Conservation (phyloP, 2,888 invertebrate genomes). For the Nowickia ferox region DNA sequence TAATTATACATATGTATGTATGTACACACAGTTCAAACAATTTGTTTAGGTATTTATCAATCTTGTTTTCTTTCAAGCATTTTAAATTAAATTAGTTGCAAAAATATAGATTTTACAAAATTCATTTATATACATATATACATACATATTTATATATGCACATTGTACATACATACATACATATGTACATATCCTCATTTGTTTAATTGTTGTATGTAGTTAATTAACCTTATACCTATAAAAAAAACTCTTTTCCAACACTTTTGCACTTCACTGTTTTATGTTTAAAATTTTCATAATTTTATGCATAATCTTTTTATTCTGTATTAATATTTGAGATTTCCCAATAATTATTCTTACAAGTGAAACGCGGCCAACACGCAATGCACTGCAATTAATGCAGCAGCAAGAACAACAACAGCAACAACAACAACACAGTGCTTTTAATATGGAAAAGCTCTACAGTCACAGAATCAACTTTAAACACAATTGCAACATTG, state of each 20-base stretch:
- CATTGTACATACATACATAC: too few species aligned
- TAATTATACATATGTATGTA: not conserved
- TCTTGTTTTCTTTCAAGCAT: slow-evolving; percentile 25
- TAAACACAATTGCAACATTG: slow-evolving; percentile 35
- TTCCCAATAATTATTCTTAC: slow-evolving; percentile 52
- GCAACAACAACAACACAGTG: not conserved
- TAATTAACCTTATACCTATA: too few species aligned
- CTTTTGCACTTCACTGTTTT: slow-evolving; percentile 42
- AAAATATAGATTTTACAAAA: slow-evolving; percentile 10
- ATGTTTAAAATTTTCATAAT: slow-evolving; percentile 23
- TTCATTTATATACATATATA: too few species aligned
- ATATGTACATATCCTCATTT: too few species aligned
- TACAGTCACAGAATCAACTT: slow-evolving; percentile 31
- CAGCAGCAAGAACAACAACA: slow-evolving; percentile 8
- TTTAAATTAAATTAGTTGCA: slow-evolving; percentile 43
- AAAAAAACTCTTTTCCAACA: not conserved
- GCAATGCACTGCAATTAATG: slow-evolving; percentile 45
- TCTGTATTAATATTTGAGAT: slow-evolving; percentile 34
- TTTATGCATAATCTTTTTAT: slow-evolving; percentile 13
- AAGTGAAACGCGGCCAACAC: slow-evolving; percentile 65
- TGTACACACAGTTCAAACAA: not conserved
- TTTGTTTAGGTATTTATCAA: not conserved
- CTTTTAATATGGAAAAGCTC: slow-evolving; percentile 29
- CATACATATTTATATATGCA: too few species aligned
- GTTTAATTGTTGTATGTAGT: too few species aligned